Conservation (phyloP, 2,113 vertebrate species). For the Columba janthina region DNA sequence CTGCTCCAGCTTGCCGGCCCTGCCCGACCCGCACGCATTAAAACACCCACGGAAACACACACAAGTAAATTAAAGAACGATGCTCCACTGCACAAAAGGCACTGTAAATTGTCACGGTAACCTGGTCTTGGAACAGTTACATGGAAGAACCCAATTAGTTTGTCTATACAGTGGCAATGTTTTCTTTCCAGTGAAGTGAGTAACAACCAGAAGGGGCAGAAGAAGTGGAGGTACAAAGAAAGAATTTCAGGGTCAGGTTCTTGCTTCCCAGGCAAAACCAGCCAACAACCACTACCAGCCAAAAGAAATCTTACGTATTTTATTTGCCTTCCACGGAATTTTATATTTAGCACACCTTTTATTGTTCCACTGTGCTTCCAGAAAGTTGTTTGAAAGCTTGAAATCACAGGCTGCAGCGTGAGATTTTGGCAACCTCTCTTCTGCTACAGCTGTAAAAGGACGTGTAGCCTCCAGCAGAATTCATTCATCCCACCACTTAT, state of each 20-base stretch:
- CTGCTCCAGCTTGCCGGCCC: no score
- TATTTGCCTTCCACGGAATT: constrained; percentile 4
- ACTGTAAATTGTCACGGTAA: not conserved
- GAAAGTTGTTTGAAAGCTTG: not conserved
- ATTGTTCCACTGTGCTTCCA: not conserved
- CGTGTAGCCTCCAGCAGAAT: not conserved
- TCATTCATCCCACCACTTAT: not conserved
- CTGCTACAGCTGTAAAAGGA: constrained; percentile 34
- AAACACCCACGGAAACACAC: not conserved
- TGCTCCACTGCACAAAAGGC: not conserved
- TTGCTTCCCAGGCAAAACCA: not conserved
- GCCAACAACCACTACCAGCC: not conserved
- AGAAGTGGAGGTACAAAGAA: not conserved
- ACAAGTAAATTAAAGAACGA: not conserved
- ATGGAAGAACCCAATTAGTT: not conserved
- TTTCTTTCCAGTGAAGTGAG: not conserved
- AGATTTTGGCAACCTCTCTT: constrained; percentile 31
- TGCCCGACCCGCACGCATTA: not conserved
- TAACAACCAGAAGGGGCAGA: not conserved
- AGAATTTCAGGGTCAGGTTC: not conserved
- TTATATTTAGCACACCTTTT: constrained; percentile 59
- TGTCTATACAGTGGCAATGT: not conserved
- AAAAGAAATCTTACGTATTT: constrained; percentile 24
- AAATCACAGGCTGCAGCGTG: not conserved
- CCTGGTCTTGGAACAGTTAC: not conserved